Evolutionary conservation across 2,113 vertebrate genomes (phyloP), one percentile per base, ranked within the genome.

Genomic region (Opisthocomus hoazin): DNA sequence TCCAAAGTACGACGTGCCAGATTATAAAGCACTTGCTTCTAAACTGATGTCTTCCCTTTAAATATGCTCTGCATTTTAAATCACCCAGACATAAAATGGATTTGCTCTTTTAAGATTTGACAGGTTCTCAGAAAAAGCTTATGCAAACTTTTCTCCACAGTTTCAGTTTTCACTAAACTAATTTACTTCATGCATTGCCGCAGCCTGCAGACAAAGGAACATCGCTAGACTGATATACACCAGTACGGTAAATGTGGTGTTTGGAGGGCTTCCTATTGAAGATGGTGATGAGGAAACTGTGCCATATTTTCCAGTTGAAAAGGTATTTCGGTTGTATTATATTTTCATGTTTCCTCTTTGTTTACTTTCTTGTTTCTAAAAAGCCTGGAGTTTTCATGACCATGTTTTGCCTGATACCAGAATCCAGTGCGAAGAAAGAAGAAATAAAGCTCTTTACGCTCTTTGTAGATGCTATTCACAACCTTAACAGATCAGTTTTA

Each of bases 211-310:
- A 83, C 97, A 98, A 86, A 97, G 92, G 48, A 98, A 97, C 39
- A 96, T 99, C 76, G 79, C 98, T 8, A 97, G 98, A 24, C 76
- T 99, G 57, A 84, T 99, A 81, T 99, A 99, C 96, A 99, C 99
- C 94, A 99, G 99, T 78, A 99, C 98, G 6, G 98, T 99, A 71
- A 99, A 99, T 0, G 99, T 99, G 29, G 98, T 98, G 12, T 99
- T 99, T 41, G 97, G 98, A 16, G 99, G 99, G 41, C 98, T 98
- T 70, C 98, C 98, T 22, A 99, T 99, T 61, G 98, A 98, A 48
- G 98, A 99, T 0, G 99, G 99, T 0, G 97, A 99, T 63, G 99
- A 99, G 96, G 98, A 98, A 73, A 98, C 98, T 0, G 97, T 98
- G 92, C 97, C 98, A 2, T 99, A 98, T 70, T 98, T 99, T 63